Evolutionary conservation across 2,797 vertebrate species (phyloP).

Genomic region (Botia almorhae): DNA sequence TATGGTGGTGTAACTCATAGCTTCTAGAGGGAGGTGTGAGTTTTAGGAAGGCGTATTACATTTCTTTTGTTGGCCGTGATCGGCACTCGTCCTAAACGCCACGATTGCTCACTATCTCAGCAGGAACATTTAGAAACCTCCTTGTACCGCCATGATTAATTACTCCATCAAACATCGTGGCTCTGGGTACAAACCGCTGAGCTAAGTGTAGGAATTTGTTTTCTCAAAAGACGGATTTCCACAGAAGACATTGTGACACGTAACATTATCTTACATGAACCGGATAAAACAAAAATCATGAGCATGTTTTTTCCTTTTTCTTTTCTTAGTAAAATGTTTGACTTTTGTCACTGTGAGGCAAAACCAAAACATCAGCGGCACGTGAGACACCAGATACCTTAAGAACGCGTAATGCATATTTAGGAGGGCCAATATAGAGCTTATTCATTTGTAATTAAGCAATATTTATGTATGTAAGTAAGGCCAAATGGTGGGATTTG

Average conservation of each 20-base stretch:
- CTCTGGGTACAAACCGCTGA: constrained; percentile 42
- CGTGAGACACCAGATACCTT: constrained; percentile 53
- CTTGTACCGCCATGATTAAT: constrained; percentile 37
- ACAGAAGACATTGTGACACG: constrained; percentile 3
- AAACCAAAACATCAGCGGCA: constrained; percentile 37
- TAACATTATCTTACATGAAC: constrained; percentile 3
- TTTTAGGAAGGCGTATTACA: constrained; percentile 38
- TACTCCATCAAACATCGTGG: constrained; percentile 45
- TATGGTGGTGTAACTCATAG: constrained; percentile 63
- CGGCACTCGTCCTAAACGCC: constrained; percentile 47
- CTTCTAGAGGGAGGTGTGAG: constrained; percentile 47
- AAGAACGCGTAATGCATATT: constrained; percentile 44
- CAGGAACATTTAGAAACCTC: constrained; percentile 29
- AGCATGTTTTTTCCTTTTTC: background rate
- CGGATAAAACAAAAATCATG: background rate
- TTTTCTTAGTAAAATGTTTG: constrained; percentile 32
- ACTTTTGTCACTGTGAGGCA: constrained; percentile 40
- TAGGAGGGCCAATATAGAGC: constrained; percentile 56
- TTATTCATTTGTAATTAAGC: constrained; percentile 68
- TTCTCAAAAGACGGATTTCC: constrained; percentile 32
- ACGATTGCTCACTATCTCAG: constrained; percentile 32
- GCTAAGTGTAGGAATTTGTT: constrained; percentile 38
- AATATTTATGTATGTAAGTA: constrained; percentile 71
- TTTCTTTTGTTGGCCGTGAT: constrained; percentile 57
- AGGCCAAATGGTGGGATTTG: constrained; percentile 67